Percentiles rank a stretch among this genome's conserved stretches.
Evolutionary conservation across 2,888 invertebrate species (phyloP).

Genomic region (Geophilus truncorum): DNA sequence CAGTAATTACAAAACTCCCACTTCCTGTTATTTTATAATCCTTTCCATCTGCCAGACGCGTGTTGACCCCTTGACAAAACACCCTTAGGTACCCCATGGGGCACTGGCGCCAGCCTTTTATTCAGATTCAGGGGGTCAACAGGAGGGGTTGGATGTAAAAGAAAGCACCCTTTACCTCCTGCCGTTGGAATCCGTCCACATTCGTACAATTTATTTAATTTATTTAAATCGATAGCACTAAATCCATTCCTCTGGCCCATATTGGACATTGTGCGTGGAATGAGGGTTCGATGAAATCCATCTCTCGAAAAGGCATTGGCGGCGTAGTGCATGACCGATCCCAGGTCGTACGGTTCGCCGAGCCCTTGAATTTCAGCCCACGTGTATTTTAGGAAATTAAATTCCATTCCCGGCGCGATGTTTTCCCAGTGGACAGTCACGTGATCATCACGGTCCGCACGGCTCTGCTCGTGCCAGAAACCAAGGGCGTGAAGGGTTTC

Average conservation of each 20-base stretch:
- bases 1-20: no score
- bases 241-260: constrained; percentile 48
- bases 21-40: no score
- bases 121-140: no score
- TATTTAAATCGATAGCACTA: constrained; percentile 43
- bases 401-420: constrained; percentile 46
- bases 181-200: constrained; percentile 38
- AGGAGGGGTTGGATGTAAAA: no score
- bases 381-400: constrained; percentile 46
- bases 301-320: constrained; percentile 46
- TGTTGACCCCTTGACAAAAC: no score
- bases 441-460: constrained; percentile 51
- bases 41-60: no score
- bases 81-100: no score
- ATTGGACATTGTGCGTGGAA: constrained; percentile 42
- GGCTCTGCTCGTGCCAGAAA: constrained; percentile 54
- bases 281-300: constrained; percentile 44
- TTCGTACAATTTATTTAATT: constrained; percentile 44
- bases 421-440: constrained; percentile 49
- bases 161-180: no score
- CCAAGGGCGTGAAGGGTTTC: constrained; percentile 53
- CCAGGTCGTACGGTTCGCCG: constrained; percentile 45
- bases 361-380: constrained; percentile 44
- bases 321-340: constrained; percentile 50
- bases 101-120: no score